Conservation (phyloP, 2,797 vertebrate species). For the Gymnoscopelus microlampas region DNA sequence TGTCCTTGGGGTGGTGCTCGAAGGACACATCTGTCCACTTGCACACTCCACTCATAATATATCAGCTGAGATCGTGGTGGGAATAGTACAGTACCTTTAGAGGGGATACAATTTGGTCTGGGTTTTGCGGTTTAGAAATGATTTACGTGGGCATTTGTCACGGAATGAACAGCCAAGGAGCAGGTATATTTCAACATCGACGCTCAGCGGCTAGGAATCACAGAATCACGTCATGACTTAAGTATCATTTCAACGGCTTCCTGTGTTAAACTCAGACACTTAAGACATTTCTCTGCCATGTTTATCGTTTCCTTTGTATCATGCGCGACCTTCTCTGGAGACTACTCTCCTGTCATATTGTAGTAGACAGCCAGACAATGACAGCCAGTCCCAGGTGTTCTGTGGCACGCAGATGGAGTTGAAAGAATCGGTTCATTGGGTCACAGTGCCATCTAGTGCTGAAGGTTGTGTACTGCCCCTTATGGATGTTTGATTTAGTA, state of each 20-base stretch:
- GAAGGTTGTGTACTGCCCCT: neutral
- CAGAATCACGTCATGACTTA: too few relatives aligned
- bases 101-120: neutral
- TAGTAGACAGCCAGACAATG: conserved; percentile 55
- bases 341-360: conserved; percentile 39
- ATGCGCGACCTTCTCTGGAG: neutral
- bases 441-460: conserved; percentile 66
- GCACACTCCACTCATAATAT: conserved; percentile 10
- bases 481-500: conserved; percentile 28
- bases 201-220: too few relatives aligned
- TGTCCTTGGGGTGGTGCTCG: conserved; percentile 54
- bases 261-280: conserved; percentile 1
- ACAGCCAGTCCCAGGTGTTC: conserved; percentile 35
- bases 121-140: too few relatives aligned
- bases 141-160: too few relatives aligned
- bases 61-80: conserved; percentile 3
- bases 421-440: neutral
- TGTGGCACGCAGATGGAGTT: conserved; percentile 30
- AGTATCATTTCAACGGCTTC: neutral
- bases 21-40: conserved; percentile 64
- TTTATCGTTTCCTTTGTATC: neutral
- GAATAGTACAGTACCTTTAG: conserved; percentile 12
- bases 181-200: too few relatives aligned
- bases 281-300: neutral
- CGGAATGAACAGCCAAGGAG: too few relatives aligned